These are phyloP conservation scores for Taenaris catops DNA, from an alignment of 2,888 invertebrate genomes.

Conservation along the genomic window DNA sequence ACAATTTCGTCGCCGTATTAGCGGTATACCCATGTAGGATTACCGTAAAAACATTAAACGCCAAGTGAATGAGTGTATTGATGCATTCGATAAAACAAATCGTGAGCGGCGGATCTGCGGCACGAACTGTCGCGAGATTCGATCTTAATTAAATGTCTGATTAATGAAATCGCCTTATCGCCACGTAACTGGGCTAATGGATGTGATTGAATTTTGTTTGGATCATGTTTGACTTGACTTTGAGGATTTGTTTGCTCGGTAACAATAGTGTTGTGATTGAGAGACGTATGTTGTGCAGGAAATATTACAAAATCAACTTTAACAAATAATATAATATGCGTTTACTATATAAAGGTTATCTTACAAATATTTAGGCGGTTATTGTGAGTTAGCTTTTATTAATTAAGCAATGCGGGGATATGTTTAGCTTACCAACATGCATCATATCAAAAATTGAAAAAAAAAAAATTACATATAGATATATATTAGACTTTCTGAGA, in stretches of 20 bases:
- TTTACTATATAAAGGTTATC: too few relatives aligned
- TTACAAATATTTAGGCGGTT: too few relatives aligned
- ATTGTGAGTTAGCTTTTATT: too few relatives aligned
- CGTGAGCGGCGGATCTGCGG: slow-evolving; percentile 53
- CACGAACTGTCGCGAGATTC: slow-evolving; percentile 37
- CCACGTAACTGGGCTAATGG: slow-evolving; percentile 41
- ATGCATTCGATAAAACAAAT: slow-evolving; percentile 59
- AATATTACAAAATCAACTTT: too few relatives aligned
- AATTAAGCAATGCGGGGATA: too few relatives aligned
- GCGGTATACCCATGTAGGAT: slow-evolving; percentile 35
- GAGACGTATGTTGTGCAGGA: background rate
- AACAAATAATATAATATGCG: too few relatives aligned
- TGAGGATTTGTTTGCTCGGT: slow-evolving; percentile 6
- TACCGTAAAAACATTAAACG: slow-evolving; percentile 26
- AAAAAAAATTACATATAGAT: too few relatives aligned
- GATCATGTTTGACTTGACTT: slow-evolving; percentile 7
- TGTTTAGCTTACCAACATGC: too few relatives aligned
- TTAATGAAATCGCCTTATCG: slow-evolving; percentile 28
- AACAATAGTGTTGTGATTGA: slow-evolving; percentile 3
- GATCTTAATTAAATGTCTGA: slow-evolving; percentile 52
- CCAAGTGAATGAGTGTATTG: slow-evolving; percentile 40
- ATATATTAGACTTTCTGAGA: too few relatives aligned
- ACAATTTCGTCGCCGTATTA: slow-evolving; percentile 30
- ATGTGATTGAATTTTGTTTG: slow-evolving; percentile 29
- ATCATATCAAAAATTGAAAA: too few relatives aligned